Evolutionary conservation across 1,140 invertebrate genomes (phyloP).

Genomic region (Rhysida immarginata): DNA sequence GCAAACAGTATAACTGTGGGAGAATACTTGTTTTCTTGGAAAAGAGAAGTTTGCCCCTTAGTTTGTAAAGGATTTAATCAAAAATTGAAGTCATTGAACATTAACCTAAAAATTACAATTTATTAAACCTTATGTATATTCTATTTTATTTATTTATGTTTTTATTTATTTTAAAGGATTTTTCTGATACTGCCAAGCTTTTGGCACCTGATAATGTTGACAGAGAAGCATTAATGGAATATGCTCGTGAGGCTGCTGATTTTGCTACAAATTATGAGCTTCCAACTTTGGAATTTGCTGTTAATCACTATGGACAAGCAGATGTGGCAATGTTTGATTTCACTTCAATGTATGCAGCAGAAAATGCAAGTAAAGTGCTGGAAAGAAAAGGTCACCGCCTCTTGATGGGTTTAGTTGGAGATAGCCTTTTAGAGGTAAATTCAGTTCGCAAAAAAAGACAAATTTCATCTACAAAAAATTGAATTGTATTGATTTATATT

Average conservation of each 20-base stretch:
- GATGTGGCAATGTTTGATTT: conserved; percentile 99
- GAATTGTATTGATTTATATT: too few species aligned
- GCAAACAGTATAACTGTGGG: too few species aligned
- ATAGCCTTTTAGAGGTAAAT: conserved; percentile 79
- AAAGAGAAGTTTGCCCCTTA: background rate
- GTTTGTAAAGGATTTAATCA: too few species aligned
- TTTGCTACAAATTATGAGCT: conserved; percentile 88
- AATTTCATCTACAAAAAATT: too few species aligned
- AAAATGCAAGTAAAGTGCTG: conserved; percentile 73
- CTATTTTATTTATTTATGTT: too few species aligned
- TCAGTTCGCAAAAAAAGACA: too few species aligned
- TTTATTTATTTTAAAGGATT: conserved; percentile 62
- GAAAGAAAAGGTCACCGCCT: conserved; percentile 62
- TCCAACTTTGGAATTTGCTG: conserved; percentile 81
- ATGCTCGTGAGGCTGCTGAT: conserved; percentile 86
- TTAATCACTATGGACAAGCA: conserved; percentile 93
- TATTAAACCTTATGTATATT: too few species aligned
- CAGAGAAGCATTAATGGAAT: conserved; percentile 69
- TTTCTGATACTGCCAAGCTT: conserved; percentile 70
- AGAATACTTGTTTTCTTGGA: too few species aligned
- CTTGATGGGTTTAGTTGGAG: conserved; percentile 80
- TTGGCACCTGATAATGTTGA: conserved; percentile 81
- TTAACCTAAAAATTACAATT: too few species aligned
- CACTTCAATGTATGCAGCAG: conserved; percentile 94
- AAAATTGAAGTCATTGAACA: too few species aligned